Percentiles rank a stretch among this genome's conserved stretches.
Evolutionary conservation across 2,797 vertebrate genomes (phyloP).

Genomic region (Chelonia mydas): DNA sequence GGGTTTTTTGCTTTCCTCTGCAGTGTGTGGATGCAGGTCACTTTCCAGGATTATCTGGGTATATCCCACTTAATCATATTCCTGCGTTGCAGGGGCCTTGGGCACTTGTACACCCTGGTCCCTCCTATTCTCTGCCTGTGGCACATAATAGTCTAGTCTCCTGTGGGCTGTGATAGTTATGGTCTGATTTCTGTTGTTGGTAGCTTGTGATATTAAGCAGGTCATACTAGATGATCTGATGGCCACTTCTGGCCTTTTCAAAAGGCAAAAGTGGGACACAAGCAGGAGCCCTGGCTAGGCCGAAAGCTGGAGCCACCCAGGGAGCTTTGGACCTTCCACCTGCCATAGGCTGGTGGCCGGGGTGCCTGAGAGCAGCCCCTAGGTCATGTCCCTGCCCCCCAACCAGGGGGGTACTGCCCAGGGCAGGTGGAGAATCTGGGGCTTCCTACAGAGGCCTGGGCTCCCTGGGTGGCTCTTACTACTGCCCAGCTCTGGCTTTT

Average conservation of each 20-base stretch:
- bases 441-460: no score
- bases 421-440: no score
- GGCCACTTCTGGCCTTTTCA: background rate
- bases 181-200: background rate
- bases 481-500: no score
- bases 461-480: no score
- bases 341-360: background rate
- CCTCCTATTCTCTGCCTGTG: background rate
- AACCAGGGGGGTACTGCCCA: no score
- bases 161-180: background rate
- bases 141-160: background rate
- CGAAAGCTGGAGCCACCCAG: no score
- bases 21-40: background rate
- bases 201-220: background rate
- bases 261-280: background rate
- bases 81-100: background rate
- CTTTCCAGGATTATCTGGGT: background rate
- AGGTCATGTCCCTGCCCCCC: background rate
- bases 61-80: background rate
- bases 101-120: background rate
- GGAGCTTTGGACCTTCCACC: no score
- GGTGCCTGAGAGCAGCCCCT: background rate
- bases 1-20: background rate
- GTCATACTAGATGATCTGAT: background rate
- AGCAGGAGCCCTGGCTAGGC: background rate